Evolutionary conservation across 1,140 invertebrate genomes (phyloP), one percentile per base, ranked within the genome.

Genomic region (Pseudomyrmex flavicornis): DNA sequence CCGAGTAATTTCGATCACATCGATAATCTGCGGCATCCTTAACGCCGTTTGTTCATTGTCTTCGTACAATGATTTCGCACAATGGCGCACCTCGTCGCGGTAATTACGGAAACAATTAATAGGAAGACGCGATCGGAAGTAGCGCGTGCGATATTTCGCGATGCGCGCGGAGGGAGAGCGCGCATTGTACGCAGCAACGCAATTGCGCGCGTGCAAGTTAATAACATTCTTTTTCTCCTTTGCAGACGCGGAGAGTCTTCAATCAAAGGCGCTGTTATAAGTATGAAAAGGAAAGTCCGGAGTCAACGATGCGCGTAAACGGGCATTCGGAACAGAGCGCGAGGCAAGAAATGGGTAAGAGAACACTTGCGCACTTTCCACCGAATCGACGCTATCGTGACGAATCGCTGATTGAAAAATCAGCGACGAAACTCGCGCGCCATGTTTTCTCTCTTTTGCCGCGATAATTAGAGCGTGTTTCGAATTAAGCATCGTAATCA

Each of bases 301-400:
- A 72, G 77, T 79, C 89, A 77, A 94, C 89, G 93, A 94, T 93
- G 93, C 92, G 92, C 90, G 92, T 94, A 86, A 94, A 93, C 92
- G 93, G 92, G 88, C 92, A 93, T 89, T 90, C 87, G 70, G 85
- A 89, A 84, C 89, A 92, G 82, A 88, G 88, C 85, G 90, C 90
- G 85, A 92, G 89, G 90, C 91, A 92, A 92, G 91, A 94, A 92
- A 94, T 92, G 93, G 92, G 93, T 94, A 91, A 92, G 91, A 83
- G 35, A 35, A 35, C 35, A 35, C 35, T 69, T 79, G 62, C 9
- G 1, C 35, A 35, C 65, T 77, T 77, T 52, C 50, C 22, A 73
- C n/a, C 35, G 35, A 35, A 35, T 35, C 26, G 35, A 4, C 22
- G 26, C 17, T 66, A 44, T 66, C 62, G 20, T 73, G 20, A 82